Evolutionary conservation across 1,140 invertebrate genomes (phyloP).

Genomic region (Odontomachus brunneus): DNA sequence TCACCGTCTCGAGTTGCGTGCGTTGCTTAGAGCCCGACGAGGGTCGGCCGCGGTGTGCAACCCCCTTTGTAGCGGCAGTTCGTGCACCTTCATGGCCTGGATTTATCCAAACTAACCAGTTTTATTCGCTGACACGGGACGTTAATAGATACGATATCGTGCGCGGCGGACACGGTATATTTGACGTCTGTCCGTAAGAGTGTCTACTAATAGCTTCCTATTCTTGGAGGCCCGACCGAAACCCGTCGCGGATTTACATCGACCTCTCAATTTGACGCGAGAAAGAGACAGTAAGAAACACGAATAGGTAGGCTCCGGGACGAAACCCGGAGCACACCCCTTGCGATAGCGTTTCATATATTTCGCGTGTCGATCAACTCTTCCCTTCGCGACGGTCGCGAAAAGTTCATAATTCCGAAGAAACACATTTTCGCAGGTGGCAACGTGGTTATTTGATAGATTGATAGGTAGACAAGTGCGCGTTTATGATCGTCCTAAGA

Average conservation of each 20-base stretch:
- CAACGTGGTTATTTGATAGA: too few relatives aligned
- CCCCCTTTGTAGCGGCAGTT: constrained; percentile 62
- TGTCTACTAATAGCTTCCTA: neutral
- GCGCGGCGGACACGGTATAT: neutral
- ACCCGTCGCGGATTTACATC: neutral
- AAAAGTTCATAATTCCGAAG: too few relatives aligned
- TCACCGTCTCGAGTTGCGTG: constrained; percentile 80
- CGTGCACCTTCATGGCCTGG: constrained; percentile 70
- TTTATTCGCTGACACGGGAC: constrained; percentile 24
- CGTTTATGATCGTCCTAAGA: too few relatives aligned
- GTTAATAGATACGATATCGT: constrained; percentile 16
- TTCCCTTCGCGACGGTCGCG: too few relatives aligned
- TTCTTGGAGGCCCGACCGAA: neutral
- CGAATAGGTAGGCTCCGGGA: too few relatives aligned
- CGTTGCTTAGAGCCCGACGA: constrained; percentile 56
- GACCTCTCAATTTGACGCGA: neutral
- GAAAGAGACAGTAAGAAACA: too few relatives aligned
- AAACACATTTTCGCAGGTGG: too few relatives aligned
- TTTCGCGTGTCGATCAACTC: too few relatives aligned
- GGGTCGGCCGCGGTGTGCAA: constrained; percentile 45
- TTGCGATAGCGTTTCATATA: too few relatives aligned
- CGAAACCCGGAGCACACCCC: too few relatives aligned
- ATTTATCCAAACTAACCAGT: constrained; percentile 69
- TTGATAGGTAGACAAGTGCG: too few relatives aligned
- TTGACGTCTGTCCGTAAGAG: neutral